Evolutionary conservation across 2,888 invertebrate species (phyloP), one percentile per base, ranked within the genome.

Genomic region (Clivina fossor): DNA sequence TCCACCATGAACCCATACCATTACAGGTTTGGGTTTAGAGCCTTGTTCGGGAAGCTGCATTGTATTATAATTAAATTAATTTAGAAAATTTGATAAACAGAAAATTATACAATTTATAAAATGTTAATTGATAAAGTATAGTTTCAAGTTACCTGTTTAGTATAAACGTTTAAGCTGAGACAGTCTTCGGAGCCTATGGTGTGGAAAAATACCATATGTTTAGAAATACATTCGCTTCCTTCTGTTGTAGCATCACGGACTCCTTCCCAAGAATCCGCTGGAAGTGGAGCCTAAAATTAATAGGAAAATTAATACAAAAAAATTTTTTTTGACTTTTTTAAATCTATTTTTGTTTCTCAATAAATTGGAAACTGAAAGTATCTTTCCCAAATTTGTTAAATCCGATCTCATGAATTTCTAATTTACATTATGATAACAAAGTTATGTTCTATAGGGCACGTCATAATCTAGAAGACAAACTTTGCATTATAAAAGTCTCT

Each of bases 1-100:
- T 24, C 76, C 75, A 7, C 74, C 76, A 58, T 74, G 72, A 28
- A 76, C 71, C 68, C 70, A 75, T 3, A 75, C 69, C 74, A 75
- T 74, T 1, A 75, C 74, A 4, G 74, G 71, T 58, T 48, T 32
- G 7, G 40, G 32, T n/a, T n/a, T n/a, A n/a, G n/a, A n/a, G n/a
- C n/a, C n/a, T n/a, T n/a, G n/a, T n/a, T n/a, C n/a, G n/a, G n/a
- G n/a, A n/a, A n/a, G n/a, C n/a, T n/a, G n/a, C n/a, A n/a, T n/a
- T n/a, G n/a, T n/a, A n/a, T n/a, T n/a, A n/a, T n/a, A n/a, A n/a
- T n/a, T n/a, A n/a, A n/a, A 5, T 8, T 11, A 15, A 38, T 2
- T 18, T 16, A 38, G n/a, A n/a, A 13, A 24, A 20, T 24, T 16
- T 24, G 22, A 41, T 41, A 24, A 1, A 41, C n/a, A 20, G 22